phyloP scores from a whole-genome alignment of 2,797 vertebrate species.

The Malacoraja senta region DNA sequence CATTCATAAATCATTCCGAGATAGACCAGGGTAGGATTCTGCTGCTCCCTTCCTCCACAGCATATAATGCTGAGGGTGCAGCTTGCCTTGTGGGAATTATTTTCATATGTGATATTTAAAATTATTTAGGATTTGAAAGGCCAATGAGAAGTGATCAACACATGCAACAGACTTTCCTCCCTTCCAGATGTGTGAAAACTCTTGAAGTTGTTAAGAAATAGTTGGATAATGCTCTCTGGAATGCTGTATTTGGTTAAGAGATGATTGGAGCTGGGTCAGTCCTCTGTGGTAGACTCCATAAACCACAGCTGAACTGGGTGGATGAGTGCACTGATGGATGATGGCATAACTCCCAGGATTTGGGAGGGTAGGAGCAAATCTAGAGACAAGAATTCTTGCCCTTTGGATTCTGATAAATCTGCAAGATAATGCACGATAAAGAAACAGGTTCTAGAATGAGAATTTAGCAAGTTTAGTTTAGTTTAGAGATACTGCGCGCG shows the following conservation, averaged over 20 bases:
- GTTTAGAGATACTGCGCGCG: too few species aligned
- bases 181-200: background rate
- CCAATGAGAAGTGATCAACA: too few species aligned
- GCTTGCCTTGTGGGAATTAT: too few species aligned
- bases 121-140: background rate
- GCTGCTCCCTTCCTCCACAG: too few species aligned
- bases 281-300: background rate
- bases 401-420: background rate
- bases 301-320: background rate
- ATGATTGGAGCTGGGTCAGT: background rate
- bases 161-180: background rate
- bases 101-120: too few species aligned
- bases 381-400: background rate
- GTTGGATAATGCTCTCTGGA: too few species aligned
- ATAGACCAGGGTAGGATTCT: too few species aligned
- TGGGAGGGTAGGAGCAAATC: background rate
- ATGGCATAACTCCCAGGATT: background rate
- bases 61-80: too few species aligned
- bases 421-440: background rate
- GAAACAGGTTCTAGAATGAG: background rate
- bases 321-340: background rate
- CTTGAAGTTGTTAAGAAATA: background rate
- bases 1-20: too few species aligned
- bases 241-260: background rate
- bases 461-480: background rate